Conservation (phyloP, 2,113 vertebrate species). For the Malurus alboscapulatus region DNA sequence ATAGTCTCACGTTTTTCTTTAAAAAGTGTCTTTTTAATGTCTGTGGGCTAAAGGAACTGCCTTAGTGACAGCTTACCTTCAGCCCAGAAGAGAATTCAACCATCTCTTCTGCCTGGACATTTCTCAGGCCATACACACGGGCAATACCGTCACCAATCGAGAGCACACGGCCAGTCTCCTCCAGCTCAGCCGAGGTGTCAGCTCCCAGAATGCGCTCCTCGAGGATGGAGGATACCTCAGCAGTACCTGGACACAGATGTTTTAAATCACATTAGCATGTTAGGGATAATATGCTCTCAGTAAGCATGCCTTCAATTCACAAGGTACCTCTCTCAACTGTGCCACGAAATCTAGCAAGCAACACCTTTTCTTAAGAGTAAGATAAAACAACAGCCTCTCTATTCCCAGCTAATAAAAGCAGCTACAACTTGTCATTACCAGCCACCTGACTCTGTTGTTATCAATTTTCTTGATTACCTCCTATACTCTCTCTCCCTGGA, state of each 20-base stretch:
- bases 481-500: rapidly evolving
- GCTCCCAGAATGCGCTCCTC: slow-evolving; percentile 95
- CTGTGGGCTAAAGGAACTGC: background rate
- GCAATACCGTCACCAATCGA: slow-evolving; percentile 98
- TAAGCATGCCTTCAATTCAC: background rate
- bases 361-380: rapidly evolving
- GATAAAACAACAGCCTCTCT: background rate
- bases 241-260: slow-evolving; percentile 79
- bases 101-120: slow-evolving; percentile 99
- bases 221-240: slow-evolving; percentile 95
- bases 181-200: slow-evolving; percentile 88
- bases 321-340: too few relatives aligned
- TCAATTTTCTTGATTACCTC: background rate
- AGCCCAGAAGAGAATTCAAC: slow-evolving; percentile 98
- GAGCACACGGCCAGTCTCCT: slow-evolving; percentile 95
- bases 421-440: background rate
- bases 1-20: rapidly evolving
- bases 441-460: background rate
- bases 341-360: rapidly evolving
- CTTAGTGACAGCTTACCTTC: slow-evolving; percentile 75
- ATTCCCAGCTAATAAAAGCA: background rate
- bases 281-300: background rate
- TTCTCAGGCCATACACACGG: slow-evolving; percentile 93
- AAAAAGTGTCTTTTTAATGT: rapidly evolving
- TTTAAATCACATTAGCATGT: rapidly evolving